Base-by-base conservation (phyloP, 2,797 vertebrate species). In the Notolepis coatsorum region DNA sequence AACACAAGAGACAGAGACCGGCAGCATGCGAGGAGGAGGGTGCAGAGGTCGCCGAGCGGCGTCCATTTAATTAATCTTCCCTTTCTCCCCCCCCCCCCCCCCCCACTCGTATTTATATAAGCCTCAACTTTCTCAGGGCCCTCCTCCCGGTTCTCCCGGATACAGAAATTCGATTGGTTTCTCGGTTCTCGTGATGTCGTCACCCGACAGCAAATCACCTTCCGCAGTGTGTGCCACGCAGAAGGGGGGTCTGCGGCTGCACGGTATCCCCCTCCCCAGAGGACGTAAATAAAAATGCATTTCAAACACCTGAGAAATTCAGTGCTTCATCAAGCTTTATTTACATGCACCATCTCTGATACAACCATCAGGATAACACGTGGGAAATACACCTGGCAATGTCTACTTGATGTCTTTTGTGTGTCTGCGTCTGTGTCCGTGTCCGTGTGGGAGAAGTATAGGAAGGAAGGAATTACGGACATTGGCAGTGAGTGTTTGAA, bases 341-440 rank as follows among this genome's bases (percentile, higher is more conserved):
- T 99, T 98, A 98, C 96, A 98, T 95, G 94, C 96, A 95, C 91
- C 93, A 93, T 93, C 84, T 93, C 90, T 92, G 92, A 94, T 93
- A 95, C 94, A 95, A 94, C 94, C 92, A 91, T 92, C 91, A 93
- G 94, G 91, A 93, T 93, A 94, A 93, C 92, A 92, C n/a, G 93
- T 87, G 92, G 90, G 88, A 93, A 92, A 93, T 93, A 96, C 94
- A 96, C 92, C 90, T 92, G 91, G 91, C 91, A 93, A 88, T 93
- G 94, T 92, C 92, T 91, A 93, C 92, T 91, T 86, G 88, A 89
- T 90, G 90, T 87, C 86, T 77, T 84, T 53, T 58, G 50, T 54
- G n/a, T 23, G n/a, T 61, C 69, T 39, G 31, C 41, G 35, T 68
- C 81, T 80, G 24, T 2, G 15, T 50, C 27, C 38, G 7, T 13